Percentiles rank a stretch among this genome's conserved stretches.
Evolutionary conservation across 2,797 vertebrate genomes (phyloP).

Genomic region (Pagetopsis macropterus): DNA sequence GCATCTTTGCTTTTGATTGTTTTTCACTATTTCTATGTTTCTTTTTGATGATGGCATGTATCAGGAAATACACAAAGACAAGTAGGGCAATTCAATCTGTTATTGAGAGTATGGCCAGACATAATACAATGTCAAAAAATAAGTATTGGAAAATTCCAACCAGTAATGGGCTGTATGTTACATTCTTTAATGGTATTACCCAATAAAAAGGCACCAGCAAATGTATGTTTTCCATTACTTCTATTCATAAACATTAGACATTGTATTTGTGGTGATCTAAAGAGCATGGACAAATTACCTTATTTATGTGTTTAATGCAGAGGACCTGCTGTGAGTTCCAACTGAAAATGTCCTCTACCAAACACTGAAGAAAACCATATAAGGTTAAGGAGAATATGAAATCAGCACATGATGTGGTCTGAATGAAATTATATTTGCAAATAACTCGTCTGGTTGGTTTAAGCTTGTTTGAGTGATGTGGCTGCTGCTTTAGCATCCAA

Average conservation of each 20-base stretch:
- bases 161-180: background rate
- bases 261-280: background rate
- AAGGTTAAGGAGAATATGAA: background rate
- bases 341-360: background rate
- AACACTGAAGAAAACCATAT: background rate
- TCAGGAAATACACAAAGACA: background rate
- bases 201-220: background rate
- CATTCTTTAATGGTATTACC: background rate
- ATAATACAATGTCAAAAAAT: background rate
- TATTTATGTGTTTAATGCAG: background rate
- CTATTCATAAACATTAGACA: background rate
- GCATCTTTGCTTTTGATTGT: background rate
- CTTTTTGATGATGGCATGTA: background rate
- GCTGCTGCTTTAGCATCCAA: constrained; percentile 5
- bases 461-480: constrained; percentile 7
- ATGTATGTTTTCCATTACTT: background rate
- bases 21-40: background rate
- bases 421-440: background rate
- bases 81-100: background rate
- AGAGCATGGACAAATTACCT: background rate
- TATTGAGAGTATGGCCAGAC: background rate
- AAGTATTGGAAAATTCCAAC: background rate
- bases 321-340: background rate
- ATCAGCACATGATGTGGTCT: background rate
- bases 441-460: background rate